These are phyloP conservation scores for Tupiocoris notatus DNA, from an alignment of 2,888 invertebrate genomes.

Conservation along the genomic window DNA sequence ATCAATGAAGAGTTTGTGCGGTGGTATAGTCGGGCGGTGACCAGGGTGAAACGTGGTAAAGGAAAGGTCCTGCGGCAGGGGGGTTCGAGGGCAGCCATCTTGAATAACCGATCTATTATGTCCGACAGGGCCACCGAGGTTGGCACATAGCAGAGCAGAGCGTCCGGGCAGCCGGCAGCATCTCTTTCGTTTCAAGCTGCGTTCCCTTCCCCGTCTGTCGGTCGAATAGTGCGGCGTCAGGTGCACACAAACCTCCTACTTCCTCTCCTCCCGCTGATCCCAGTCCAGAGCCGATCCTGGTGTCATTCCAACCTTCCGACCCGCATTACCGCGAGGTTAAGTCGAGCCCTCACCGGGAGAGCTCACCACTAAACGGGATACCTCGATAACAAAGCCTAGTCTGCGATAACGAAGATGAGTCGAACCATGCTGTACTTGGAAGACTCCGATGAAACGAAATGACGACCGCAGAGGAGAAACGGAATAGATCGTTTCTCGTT, in stretches of 20 bases:
- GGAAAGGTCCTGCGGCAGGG: not conserved
- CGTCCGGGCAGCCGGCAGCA: not conserved
- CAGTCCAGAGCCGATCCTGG: not conserved
- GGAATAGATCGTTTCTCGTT: not conserved
- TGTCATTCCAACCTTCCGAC: not conserved
- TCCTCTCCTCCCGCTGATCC: not conserved
- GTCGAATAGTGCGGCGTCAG: not conserved
- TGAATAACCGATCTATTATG: slow-evolving; percentile 37
- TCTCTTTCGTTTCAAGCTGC: slow-evolving; percentile 38
- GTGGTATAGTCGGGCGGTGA: slow-evolving; percentile 3
- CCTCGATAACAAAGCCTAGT: not conserved
- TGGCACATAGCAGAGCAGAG: slow-evolving; percentile 10
- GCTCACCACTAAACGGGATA: slow-evolving; percentile 18
- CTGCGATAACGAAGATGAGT: no score
- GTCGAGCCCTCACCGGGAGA: slow-evolving; percentile 21
- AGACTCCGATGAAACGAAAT: no score
- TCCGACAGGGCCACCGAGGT: slow-evolving; percentile 4
- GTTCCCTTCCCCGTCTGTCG: not conserved
- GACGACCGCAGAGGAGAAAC: no score
- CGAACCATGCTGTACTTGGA: no score
- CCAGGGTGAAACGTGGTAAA: not conserved
- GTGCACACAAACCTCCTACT: slow-evolving; percentile 1
- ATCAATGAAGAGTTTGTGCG: slow-evolving; percentile 16
- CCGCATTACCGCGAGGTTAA: slow-evolving; percentile 13
- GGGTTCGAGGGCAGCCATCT: slow-evolving; percentile 29